Evolutionary conservation across 2,888 invertebrate genomes (phyloP).

Genomic region (Polia nebulosa): DNA sequence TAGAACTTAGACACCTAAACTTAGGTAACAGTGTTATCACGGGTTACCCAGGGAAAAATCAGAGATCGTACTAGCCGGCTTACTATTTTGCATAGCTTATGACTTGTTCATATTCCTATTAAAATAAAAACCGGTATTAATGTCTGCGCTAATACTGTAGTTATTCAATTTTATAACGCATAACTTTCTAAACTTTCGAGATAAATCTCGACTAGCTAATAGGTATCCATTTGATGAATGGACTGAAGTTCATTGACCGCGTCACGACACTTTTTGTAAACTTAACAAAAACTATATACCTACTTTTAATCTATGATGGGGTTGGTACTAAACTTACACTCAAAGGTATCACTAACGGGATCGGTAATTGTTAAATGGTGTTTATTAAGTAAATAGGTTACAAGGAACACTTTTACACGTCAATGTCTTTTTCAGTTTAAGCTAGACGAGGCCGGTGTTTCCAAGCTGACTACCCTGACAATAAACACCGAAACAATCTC

Average conservation of each 20-base stretch:
- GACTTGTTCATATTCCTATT: neutral
- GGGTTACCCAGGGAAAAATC: neutral
- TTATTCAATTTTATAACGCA: conserved; percentile 39
- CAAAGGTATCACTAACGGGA: conserved; percentile 1
- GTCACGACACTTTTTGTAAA: conserved; percentile 3
- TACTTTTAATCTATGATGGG: neutral
- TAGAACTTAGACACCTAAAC: neutral
- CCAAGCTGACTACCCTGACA: no score
- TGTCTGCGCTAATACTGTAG: conserved; percentile 22
- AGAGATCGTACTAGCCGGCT: neutral
- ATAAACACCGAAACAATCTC: no score
- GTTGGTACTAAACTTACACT: neutral
- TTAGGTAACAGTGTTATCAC: neutral
- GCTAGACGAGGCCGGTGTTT: no score
- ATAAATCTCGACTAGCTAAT: conserved; percentile 40
- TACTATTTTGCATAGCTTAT: neutral
- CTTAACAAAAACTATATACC: neutral
- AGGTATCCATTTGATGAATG: conserved; percentile 49
- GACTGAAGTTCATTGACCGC: conserved; percentile 49
- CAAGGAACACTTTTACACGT: no score
- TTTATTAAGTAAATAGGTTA: no score
- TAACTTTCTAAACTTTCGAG: conserved; percentile 68
- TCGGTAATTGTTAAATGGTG: no score
- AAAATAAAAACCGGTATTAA: conserved; percentile 20
- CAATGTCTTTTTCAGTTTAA: no score